Evolutionary conservation across 2,797 vertebrate genomes (phyloP).

Genomic region (Podarcis siculus): DNA sequence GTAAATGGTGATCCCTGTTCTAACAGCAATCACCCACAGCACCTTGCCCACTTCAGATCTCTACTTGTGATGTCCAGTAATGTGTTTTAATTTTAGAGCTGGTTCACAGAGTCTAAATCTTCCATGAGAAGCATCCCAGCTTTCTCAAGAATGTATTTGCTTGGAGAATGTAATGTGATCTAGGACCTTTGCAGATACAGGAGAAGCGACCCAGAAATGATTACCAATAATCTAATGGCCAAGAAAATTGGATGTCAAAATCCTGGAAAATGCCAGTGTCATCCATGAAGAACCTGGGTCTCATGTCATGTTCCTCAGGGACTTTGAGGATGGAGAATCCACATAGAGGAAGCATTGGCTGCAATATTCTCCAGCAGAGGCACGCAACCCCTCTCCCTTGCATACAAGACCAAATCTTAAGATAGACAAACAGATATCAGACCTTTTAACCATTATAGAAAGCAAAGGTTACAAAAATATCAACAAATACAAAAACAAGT

Average conservation of each 20-base stretch:
- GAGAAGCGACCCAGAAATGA: not conserved
- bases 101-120: not conserved
- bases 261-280: not conserved
- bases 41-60: not conserved
- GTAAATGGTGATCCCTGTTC: not conserved
- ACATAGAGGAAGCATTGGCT: not conserved
- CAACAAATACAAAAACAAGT: not conserved
- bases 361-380: not conserved
- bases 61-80: not conserved
- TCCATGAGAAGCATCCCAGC: not conserved
- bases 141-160: not conserved
- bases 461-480: not conserved
- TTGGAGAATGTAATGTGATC: not conserved
- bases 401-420: not conserved
- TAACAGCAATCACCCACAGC: not conserved
- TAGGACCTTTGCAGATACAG: not conserved
- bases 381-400: not conserved
- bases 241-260: not conserved
- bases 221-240: not conserved
- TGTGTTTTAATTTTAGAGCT: not conserved
- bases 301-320: not conserved
- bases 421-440: not conserved
- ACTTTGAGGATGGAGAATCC: not conserved
- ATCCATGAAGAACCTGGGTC: not conserved
- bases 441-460: not conserved